Base-by-base conservation (phyloP, 2,113 vertebrate species). In the Emydocephalus ijimae region DNA sequence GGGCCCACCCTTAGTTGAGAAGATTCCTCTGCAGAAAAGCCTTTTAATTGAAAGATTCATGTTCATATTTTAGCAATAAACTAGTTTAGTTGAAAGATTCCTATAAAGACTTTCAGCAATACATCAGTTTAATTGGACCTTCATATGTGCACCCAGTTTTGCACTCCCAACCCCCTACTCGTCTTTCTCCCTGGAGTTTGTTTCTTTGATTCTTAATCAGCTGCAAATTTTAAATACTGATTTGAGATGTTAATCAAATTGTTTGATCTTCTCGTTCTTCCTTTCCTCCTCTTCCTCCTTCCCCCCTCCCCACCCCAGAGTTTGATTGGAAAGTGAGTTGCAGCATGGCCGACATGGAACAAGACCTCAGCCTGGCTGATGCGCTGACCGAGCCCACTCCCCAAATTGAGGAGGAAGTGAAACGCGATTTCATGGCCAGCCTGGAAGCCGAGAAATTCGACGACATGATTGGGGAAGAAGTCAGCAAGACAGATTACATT, bases 371-470 rank as follows among this genome's bases (percentile, higher is more conserved):
- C 94, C 98, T 99, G 87, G 98, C 97, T 0, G 99, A 99, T 0
- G 99, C 99, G 0, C 97, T 99, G 94, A 98, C 97, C 0, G 99
- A 99, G 92, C 98, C 97, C 0, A 93, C 98, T 23, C 98, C 96
- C 1, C 95, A 97, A 39, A 96, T 98, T 1, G 98, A 98, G 20
- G 98, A 98, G 50, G 97, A 97, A 89, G 98, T 99, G 96, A 97
- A 99, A 91, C 97, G 98, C 90, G 99, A 99, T 96, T 99, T 99
- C 88, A 98, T 99, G 0, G 98, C 98, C 85, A 96, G 98, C 0
- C 96, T 99, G 97, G 99, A 99, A 96, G 98, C 98, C 0, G 99
- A 99, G 97, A 81, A 97, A 2, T 99, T 98, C 14, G 98, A 99
- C 0, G 99, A 99, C 9, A 96, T 98, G 96, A 98, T 99, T 0